Evolutionary conservation across 2,797 vertebrate species (phyloP), one percentile per base, ranked within the genome.

Genomic region (Alectoris magna): DNA sequence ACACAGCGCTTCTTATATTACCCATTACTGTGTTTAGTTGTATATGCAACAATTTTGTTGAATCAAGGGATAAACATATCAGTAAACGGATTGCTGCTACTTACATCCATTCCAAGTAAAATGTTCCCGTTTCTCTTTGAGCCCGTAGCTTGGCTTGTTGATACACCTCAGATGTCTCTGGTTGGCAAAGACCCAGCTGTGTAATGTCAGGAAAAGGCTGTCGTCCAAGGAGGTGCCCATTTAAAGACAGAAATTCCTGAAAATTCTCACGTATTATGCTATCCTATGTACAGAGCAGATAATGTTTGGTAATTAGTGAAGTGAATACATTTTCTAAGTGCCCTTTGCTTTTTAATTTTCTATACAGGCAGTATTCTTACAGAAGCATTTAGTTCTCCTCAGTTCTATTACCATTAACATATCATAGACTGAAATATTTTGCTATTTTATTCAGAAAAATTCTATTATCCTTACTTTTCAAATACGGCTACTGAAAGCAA

Each of bases 221-320:
- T 85, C 99, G 98, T 95, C 99, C 99, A 95, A 99, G 97, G 72
- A 98, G 99, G 95, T 99, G 99, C 56, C 99, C 99, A 49, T 98
- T 99, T 95, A 99, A 97, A 91, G 99, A 99, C 88, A 99, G 97
- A 97, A 99, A 99, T 97, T 99, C 99, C 96, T 99, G 99, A 97
- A 99, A 99, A 92, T 99, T 98, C 96, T 98, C 98, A 91, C 99
- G 97, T 58, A 98, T 97, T 36, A 97, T 97, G 76, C 97, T 98
- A 93, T 98, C 98, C 99, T 99, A 96, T 13, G 60, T 92, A 95
- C 23, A 95, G 80, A 90, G 43, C 23, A 95, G 70, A 92, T 17
- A 92, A 73, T 9, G 90, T 60, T 88, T 72, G 26, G 8, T 36
- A 81, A 34, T 10, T 0, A 59, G 22, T 55, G 53, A 48, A 36